Conservation (phyloP, 2,113 vertebrate species). For the Mesoclemmys tuberculata region DNA sequence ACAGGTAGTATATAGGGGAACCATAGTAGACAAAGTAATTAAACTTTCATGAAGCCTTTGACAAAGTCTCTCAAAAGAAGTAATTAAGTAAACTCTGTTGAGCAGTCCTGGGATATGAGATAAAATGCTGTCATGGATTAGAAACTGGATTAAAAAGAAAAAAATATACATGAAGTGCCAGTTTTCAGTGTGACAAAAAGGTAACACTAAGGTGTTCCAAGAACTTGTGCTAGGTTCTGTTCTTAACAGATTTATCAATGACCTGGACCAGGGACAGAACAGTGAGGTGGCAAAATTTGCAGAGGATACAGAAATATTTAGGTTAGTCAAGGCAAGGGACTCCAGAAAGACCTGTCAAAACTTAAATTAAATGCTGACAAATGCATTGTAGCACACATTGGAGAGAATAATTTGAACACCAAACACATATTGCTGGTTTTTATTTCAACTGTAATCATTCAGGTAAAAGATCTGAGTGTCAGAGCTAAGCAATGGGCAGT, state of each 20-base stretch:
- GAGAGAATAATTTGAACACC: neutral
- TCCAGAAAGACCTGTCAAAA: neutral
- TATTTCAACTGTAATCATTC: neutral
- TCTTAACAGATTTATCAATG: neutral
- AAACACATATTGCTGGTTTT: neutral
- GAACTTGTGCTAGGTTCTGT: neutral
- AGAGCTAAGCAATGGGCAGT: neutral
- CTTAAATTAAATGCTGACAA: neutral
- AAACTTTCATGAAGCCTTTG: neutral
- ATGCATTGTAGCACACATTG: neutral
- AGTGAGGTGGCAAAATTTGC: neutral
- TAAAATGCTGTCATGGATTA: neutral
- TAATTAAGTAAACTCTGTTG: neutral
- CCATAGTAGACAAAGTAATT: neutral
- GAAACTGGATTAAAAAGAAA: neutral
- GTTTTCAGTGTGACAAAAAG: neutral
- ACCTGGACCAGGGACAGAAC: neutral
- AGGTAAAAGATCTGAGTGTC: too few species aligned
- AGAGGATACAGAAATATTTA: neutral
- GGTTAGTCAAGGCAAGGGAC: neutral
- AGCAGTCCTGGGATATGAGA: neutral
- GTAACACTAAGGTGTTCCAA: neutral
- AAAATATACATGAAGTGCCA: neutral
- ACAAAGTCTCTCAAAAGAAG: neutral
- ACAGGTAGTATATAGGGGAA: neutral